A percentile compares a stretch with the other conserved stretches of the same genome.
Conservation (phyloP, 1,140 invertebrate species). For the Gryon sp. region DNA sequence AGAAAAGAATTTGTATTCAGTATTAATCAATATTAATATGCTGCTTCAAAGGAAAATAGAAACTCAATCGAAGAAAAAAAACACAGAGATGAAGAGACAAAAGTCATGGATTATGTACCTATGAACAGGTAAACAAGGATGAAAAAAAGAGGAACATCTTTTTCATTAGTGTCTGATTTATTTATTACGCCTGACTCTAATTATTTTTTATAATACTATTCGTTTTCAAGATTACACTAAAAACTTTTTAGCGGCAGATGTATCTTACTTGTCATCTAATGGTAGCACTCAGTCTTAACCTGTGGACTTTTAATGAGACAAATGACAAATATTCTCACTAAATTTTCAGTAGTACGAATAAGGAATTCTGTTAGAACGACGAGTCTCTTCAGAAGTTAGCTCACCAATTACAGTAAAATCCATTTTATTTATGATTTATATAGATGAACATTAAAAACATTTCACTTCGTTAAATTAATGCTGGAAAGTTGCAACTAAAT, state of each 20-base stretch:
- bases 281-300: slow-evolving; percentile 12
- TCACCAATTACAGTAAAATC: too few species aligned
- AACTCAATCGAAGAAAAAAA: slow-evolving; percentile 14
- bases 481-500: too few species aligned
- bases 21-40: slow-evolving; percentile 47
- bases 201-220: slow-evolving; percentile 42
- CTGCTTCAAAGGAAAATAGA: slow-evolving; percentile 41
- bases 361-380: neutral
- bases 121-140: slow-evolving; percentile 15
- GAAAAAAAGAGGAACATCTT: slow-evolving; percentile 2
- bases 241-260: slow-evolving; percentile 50
- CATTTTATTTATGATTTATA: too few species aligned
- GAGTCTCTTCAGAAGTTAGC: too few species aligned
- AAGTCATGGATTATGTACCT: too few species aligned
- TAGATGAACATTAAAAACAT: too few species aligned
- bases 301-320: slow-evolving; percentile 20
- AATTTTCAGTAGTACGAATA: neutral
- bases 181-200: slow-evolving; percentile 38
- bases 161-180: slow-evolving; percentile 49
- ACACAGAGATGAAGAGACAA: too few species aligned
- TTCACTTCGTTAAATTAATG: too few species aligned
- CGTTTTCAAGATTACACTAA: slow-evolving; percentile 36
- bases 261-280: slow-evolving; percentile 6
- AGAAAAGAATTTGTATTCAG: slow-evolving; percentile 29
- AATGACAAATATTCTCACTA: slow-evolving; percentile 28